Evolutionary conservation across 2,113 vertebrate genomes (phyloP).

Genomic region (Rhabdomys dilectus): DNA sequence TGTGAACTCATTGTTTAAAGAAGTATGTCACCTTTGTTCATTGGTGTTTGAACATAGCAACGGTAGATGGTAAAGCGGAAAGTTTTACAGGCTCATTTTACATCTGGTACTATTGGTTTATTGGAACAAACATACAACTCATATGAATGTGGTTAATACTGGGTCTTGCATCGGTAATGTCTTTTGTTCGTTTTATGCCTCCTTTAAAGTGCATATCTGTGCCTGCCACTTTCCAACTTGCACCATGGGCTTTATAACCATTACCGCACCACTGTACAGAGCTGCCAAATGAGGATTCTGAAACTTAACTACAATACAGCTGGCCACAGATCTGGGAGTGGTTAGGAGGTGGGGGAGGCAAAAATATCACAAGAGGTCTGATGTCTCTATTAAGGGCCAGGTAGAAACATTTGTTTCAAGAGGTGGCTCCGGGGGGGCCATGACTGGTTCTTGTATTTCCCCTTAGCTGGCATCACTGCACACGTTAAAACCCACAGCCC

Average conservation of each 20-base stretch:
- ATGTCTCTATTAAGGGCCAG: conserved; percentile 50
- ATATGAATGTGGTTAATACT: conserved; percentile 70
- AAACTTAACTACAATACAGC: conserved; percentile 80
- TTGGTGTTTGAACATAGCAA: conserved; percentile 26
- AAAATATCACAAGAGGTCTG: conserved; percentile 32
- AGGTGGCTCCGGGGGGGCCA: neutral
- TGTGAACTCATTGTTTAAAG: neutral
- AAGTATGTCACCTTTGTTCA: conserved; percentile 53
- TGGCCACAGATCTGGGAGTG: conserved; percentile 66
- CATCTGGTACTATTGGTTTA: conserved; percentile 77
- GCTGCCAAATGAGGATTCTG: conserved; percentile 76
- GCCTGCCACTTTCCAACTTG: conserved; percentile 76
- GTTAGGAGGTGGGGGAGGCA: neutral
- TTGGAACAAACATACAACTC: conserved; percentile 73
- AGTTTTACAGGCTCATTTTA: conserved; percentile 77
- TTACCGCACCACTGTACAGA: conserved; percentile 59
- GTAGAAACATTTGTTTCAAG: conserved; percentile 50
- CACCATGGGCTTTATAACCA: conserved; percentile 75
- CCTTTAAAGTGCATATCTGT: conserved; percentile 76
- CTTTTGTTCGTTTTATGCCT: conserved; percentile 71
- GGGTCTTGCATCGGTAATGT: conserved; percentile 64
- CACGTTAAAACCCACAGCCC: conserved; percentile 50
- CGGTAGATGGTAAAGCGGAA: conserved; percentile 49
- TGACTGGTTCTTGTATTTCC: neutral
- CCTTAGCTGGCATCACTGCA: neutral